Conservation (phyloP, 2,888 invertebrate genomes). For the Leptopterna dolabrata region DNA sequence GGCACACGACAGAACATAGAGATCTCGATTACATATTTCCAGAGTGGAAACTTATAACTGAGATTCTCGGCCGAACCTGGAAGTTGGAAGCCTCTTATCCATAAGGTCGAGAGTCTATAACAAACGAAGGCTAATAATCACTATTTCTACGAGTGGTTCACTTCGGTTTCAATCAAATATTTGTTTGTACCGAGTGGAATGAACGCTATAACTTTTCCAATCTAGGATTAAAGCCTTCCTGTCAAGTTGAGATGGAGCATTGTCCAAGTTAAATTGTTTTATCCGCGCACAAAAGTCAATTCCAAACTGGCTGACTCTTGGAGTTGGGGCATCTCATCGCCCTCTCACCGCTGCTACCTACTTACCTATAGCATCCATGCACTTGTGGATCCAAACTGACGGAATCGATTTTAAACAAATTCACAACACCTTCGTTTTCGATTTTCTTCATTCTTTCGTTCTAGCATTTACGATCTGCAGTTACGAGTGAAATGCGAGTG, state of each 20-base stretch:
- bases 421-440: neutral
- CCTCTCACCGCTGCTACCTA: neutral
- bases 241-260: conserved; percentile 44
- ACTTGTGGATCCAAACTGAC: neutral
- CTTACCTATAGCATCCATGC: neutral
- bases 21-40: too few relatives aligned
- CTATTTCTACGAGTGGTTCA: neutral
- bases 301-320: conserved; percentile 26
- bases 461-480: too few relatives aligned
- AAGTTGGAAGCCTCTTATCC: too few relatives aligned
- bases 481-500: too few relatives aligned
- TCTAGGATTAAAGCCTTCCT: conserved; percentile 45
- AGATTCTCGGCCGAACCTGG: too few relatives aligned
- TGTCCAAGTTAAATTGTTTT: conserved; percentile 50
- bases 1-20: too few relatives aligned
- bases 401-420: neutral
- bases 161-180: conserved; percentile 41
- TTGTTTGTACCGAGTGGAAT: conserved; percentile 37
- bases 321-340: neutral
- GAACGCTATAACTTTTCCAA: conserved; percentile 49
- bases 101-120: neutral
- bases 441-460: neutral
- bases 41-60: too few relatives aligned
- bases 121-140: neutral
- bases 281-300: conserved; percentile 48